Evolutionary conservation across 2,888 invertebrate species (phyloP).

Genomic region (Tryphoninae sp.): DNA sequence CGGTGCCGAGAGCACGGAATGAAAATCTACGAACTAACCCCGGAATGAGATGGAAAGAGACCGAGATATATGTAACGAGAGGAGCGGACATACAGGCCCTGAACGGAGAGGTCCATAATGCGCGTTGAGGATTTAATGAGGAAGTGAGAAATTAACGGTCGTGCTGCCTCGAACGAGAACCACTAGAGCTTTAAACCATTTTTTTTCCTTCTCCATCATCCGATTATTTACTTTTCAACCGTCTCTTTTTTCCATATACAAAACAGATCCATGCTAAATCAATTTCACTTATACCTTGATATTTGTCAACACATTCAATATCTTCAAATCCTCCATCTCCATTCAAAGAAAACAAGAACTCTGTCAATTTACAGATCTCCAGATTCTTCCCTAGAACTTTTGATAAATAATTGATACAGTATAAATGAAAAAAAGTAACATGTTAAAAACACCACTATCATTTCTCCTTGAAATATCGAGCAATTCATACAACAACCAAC

Average conservation of each 20-base stretch:
- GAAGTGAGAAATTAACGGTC: conserved; percentile 80
- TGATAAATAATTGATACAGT: too few relatives aligned
- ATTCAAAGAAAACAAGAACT: too few relatives aligned
- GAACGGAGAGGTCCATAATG: conserved; percentile 74
- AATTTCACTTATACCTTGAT: neutral
- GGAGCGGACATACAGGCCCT: conserved; percentile 65
- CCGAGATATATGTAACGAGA: conserved; percentile 55
- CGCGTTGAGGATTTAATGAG: conserved; percentile 79
- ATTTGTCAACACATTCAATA: neutral
- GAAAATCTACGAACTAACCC: conserved; percentile 73
- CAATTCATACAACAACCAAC: too few relatives aligned
- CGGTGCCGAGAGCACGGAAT: conserved; percentile 51
- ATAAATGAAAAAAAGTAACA: too few relatives aligned
- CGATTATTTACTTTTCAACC: conserved; percentile 66
- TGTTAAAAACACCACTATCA: too few relatives aligned
- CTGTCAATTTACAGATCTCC: too few relatives aligned
- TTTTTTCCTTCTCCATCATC: conserved; percentile 71
- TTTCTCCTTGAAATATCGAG: too few relatives aligned
- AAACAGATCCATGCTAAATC: neutral
- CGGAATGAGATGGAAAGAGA: conserved; percentile 66
- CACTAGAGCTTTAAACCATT: conserved; percentile 45
- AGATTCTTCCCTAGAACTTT: too few relatives aligned
- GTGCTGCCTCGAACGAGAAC: conserved; percentile 68
- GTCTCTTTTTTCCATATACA: neutral
- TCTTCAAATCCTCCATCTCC: too few relatives aligned